Evolutionary conservation across 2,888 invertebrate species (phyloP).

Genomic region (Oligia fasciuncula): DNA sequence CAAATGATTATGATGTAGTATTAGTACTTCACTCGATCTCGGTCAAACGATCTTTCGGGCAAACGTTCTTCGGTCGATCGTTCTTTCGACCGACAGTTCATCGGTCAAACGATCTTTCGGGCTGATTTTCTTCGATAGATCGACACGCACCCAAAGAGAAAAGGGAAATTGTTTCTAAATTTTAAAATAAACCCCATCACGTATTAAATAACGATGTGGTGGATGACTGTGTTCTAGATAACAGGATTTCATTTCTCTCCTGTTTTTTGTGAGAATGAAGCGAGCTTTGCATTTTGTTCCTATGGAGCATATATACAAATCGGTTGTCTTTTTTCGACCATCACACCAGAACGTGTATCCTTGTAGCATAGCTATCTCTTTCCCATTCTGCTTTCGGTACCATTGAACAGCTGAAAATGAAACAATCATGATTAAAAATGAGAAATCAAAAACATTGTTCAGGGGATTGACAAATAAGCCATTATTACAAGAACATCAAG

Average conservation of each 20-base stretch:
- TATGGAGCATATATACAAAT: slow-evolving; percentile 19
- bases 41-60: neutral
- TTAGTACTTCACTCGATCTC: neutral
- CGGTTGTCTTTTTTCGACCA: slow-evolving; percentile 21
- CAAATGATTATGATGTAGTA: neutral
- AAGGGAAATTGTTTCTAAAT: neutral
- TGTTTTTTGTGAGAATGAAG: slow-evolving; percentile 30
- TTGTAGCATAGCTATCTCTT: slow-evolving; percentile 66
- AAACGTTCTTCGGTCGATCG: neutral
- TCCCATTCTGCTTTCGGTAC: slow-evolving; percentile 62
- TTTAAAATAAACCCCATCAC: slow-evolving; percentile 30
- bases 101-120: neutral
- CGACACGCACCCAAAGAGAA: neutral
- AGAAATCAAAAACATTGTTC: neutral
- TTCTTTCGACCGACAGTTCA: neutral
- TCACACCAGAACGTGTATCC: slow-evolving; percentile 71
- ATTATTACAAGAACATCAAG: neutral
- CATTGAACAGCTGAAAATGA: slow-evolving; percentile 39
- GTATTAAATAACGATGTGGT: slow-evolving; percentile 18
- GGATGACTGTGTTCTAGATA: slow-evolving; percentile 37
- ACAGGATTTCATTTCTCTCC: slow-evolving; percentile 11
- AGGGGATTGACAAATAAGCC: neutral
- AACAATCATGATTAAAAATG: neutral
- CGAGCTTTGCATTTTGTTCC: slow-evolving; percentile 43
- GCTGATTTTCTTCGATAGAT: neutral